Evolutionary conservation across 1,140 invertebrate genomes (phyloP), one percentile per base, ranked within the genome.

Genomic region (Aricia agestis): DNA sequence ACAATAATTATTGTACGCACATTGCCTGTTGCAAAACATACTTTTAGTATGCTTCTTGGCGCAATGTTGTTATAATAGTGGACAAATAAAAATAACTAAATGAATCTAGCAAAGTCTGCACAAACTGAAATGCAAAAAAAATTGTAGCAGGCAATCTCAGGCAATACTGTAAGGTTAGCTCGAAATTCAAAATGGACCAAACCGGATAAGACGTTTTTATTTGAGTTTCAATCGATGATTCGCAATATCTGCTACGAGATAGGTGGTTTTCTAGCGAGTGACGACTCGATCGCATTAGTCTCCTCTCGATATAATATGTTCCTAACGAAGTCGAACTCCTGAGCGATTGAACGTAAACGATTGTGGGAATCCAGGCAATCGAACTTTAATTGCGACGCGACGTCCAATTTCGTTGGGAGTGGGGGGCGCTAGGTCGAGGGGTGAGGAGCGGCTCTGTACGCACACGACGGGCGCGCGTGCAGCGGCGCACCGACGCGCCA

Each of bases 391-490:
- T 52, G 45, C 13, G 11, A 36, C 36, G 36, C 36, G 45, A 52
- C 45, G 45, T 52, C 13, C 45, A 52, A 52, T 52, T 52, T 52
- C 45, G 45, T 52, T 15, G 45, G 45, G 45, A 52, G 5, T 15
- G 45, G 10, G 13, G 45, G 45, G 2, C 45, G 45, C 45, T 52
- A 52, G 45, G 45, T 52, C 0, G 10, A 52, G 42, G 42, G 13
- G 42, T 52, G 6, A 10, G 13, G 42, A 52, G 68, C 59, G 68
- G 68, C 68, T 10, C 59, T 32, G 73, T 67, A 71, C 68, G 73
- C 73, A 58, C 58, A 66, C 68, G 69, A 59, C 36, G 32, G 68
- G 59, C 72, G 72, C 70, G 72, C 70, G 67, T 57, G 72, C 25
- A 65, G 66, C 32, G 41, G 68, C 45, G 45, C 70, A 72, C 66